phyloP scores from a whole-genome alignment of 2,797 vertebrate species.

The Babyrousa celebensis region DNA sequence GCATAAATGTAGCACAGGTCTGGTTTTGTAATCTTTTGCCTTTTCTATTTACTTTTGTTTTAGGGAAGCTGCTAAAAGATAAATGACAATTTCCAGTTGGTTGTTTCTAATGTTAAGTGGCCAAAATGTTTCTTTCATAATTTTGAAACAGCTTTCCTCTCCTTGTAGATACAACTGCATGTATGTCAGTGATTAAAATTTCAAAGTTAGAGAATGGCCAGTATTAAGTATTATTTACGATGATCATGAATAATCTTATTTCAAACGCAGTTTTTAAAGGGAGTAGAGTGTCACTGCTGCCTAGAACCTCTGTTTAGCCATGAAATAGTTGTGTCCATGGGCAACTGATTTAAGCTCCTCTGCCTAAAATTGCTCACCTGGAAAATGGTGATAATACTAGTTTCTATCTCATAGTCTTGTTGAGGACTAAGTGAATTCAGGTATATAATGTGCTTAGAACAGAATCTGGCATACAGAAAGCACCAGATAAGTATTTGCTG shows the following conservation, averaged over 20 bases:
- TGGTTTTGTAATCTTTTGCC: slow-evolving; percentile 38
- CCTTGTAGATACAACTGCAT: background rate
- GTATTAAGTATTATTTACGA: background rate
- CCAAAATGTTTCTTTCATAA: slow-evolving; percentile 48
- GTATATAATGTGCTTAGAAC: background rate
- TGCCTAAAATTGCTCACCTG: background rate
- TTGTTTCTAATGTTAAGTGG: slow-evolving; percentile 52
- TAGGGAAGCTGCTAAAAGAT: slow-evolving; percentile 46
- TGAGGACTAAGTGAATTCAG: background rate
- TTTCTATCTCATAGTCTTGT: background rate
- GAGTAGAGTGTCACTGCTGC: background rate
- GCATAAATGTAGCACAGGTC: slow-evolving; percentile 39
- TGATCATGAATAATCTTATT: background rate
- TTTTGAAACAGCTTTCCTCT: slow-evolving; percentile 66
- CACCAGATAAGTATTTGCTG: background rate
- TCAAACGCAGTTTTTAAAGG: background rate
- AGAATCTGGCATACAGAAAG: background rate
- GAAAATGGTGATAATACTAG: background rate
- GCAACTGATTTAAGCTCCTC: background rate
- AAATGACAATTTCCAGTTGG: slow-evolving; percentile 40
- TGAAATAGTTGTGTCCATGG: too few relatives aligned
- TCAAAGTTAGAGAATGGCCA: background rate
- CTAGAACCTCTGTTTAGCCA: background rate
- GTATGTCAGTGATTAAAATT: slow-evolving; percentile 16
- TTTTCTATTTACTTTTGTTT: slow-evolving; percentile 62